A percentile compares a stretch with the other conserved stretches of the same genome.
phyloP scores from a whole-genome alignment of 2,888 invertebrate genomes.

The Caenorhabditis auriculariae region DNA sequence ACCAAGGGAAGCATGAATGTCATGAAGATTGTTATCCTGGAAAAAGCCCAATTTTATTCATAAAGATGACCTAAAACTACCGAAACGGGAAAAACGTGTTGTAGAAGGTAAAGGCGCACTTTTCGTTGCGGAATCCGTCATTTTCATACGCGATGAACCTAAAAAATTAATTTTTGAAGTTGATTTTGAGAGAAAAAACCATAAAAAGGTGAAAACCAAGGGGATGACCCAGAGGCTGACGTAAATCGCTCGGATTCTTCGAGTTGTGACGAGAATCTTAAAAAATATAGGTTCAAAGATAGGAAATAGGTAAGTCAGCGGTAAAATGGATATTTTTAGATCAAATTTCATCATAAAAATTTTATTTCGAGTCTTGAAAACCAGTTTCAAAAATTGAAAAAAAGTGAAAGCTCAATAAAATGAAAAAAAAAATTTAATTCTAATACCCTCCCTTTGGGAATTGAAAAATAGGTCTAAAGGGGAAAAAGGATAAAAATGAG shows the following conservation, averaged over 20 bases:
- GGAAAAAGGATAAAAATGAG: too few relatives aligned
- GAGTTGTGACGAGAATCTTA: slow-evolving; percentile 57
- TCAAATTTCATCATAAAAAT: too few relatives aligned
- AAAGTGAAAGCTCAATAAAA: too few relatives aligned
- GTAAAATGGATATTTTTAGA: too few relatives aligned
- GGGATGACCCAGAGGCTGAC: slow-evolving; percentile 54
- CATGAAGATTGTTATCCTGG: slow-evolving; percentile 48
- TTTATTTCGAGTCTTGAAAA: too few relatives aligned
- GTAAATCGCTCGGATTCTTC: slow-evolving; percentile 48
- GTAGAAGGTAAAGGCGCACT: slow-evolving; percentile 53
- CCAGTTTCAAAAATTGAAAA: too few relatives aligned
- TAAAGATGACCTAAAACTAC: slow-evolving; percentile 13
- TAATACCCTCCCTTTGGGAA: too few relatives aligned
- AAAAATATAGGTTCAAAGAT: too few relatives aligned
- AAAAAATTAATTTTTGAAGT: slow-evolving; percentile 2
- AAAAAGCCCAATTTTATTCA: slow-evolving; percentile 1
- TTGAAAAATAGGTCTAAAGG: too few relatives aligned
- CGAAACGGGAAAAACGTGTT: slow-evolving; percentile 54
- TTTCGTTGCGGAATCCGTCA: slow-evolving; percentile 48
- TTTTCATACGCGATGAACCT: slow-evolving; percentile 43
- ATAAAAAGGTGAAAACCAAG: slow-evolving; percentile 42
- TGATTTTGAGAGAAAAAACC: slow-evolving; percentile 40
- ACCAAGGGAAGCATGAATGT: slow-evolving; percentile 57
- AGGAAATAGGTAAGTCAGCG: too few relatives aligned
- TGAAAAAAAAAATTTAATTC: too few relatives aligned